Evolutionary conservation across 2,797 vertebrate species (phyloP), one percentile per base, ranked within the genome.

Genomic region (Tenualosa thibaudeaui): DNA sequence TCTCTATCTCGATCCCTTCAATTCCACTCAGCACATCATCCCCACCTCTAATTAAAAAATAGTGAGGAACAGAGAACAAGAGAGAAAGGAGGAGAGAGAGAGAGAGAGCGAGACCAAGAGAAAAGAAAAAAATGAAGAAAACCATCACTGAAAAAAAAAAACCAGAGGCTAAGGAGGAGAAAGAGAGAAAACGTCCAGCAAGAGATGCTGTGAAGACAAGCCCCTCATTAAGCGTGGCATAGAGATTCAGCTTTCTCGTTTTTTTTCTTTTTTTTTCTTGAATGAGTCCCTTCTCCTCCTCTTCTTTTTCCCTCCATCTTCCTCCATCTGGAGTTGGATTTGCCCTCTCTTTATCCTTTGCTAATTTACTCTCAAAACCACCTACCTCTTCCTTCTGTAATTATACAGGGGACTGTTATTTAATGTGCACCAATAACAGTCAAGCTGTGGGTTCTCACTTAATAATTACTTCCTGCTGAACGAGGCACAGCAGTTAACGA

Each of bases 381-480:
- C 92, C 94, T 94, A 92, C 93, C 94, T 94, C 94, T 93, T 93
- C 92, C 94, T 93, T 94, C 93, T 93, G 92, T 96, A 97, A 97
- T 96, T 97, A 95, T 93, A 96, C 50, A 96, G 93, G 93, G 94
- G 96, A 95, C 95, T 93, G 90, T 93, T 96, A 93, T 95, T 97
- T 97, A 97, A 96, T 96, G 93, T 92, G 90, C 91, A 92, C 93
- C 95, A 96, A 95, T 97, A 96, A 96, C 88, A 81, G 91, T 97
- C 95, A 94, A 96, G 95, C 95, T 95, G 96, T 91, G 95, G 93
- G 93, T 93, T 96, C 96, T 93, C 94, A 94, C 92, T 95, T 95
- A 96, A 96, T 97, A 97, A 96, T 97, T 96, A 96, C 92, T 95
- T 92, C 91, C 94, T 93, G 90, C 95, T 94, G 95, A 93, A 92